Base-by-base conservation (phyloP, 2,113 vertebrate genomes). In the Empidonax traillii region DNA sequence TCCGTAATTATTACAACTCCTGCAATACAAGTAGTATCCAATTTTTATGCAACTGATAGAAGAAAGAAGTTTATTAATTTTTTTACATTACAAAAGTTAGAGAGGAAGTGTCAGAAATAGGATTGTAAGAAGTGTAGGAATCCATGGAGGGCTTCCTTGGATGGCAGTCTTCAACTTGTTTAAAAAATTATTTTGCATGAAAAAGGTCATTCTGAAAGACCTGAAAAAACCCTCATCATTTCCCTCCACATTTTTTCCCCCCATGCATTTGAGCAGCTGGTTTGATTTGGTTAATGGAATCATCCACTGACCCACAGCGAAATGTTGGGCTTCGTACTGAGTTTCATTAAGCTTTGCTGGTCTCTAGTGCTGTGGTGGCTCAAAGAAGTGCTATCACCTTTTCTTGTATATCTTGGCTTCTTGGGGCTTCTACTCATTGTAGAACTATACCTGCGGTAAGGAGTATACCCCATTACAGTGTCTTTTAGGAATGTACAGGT, bases 21-120 rank as follows among this genome's bases (percentile, higher is more conserved):
- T 72, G 14, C 44, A 75, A 17, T 19, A 75, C 43, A 61, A 85
- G 39, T 33, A 53, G 13, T 35, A 68, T 56, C 39, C 35, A 18
- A 12, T 78, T 89, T 95, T 93, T 68, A 27, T 90, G 49, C 28
- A 87, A 69, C 39, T 61, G 25, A 24, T n/a, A 79, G 62, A 87
- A 79, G 30, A 75, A 89, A 58, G 46, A 43, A 61, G 1, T 31
- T 84, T 62, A 55, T 66, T 65, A 80, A 20, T n/a, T 46, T 79
- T 79, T 79, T 87, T 58, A 43, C 9, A 16, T 85, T 53, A 62
- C 8, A 69, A 30, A 79, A 83, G 24, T 76, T 87, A 61, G 31
- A 63, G 51, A 59, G 33, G 23, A 72, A 33, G 8, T 53, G 35
- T 58, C 61, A 90, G 68, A 76, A 93, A 51, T 24, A 37, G 20